Conservation (phyloP, 1,140 invertebrate species). For the Cecropterus lyciades region DNA sequence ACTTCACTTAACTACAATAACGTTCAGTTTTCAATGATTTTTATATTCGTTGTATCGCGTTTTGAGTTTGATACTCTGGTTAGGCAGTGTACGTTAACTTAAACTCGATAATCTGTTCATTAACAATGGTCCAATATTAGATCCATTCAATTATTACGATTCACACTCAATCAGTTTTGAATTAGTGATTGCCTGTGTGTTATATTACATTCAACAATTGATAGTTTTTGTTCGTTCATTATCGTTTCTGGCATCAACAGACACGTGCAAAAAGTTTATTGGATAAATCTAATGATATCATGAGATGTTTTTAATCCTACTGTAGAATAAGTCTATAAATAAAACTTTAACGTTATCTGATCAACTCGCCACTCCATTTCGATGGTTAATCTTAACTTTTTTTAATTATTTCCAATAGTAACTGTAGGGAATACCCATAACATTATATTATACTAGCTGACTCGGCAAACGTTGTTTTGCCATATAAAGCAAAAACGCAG, state of each 20-base stretch:
- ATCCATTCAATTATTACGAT: conserved; percentile 64
- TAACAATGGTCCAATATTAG: conserved; percentile 64
- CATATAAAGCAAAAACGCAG: too few species aligned
- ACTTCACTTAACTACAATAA: too few species aligned
- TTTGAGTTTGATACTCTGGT: conserved; percentile 29
- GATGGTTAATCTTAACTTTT: too few species aligned
- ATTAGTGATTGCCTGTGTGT: conserved; percentile 53
- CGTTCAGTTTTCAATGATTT: too few species aligned
- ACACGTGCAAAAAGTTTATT: conserved; percentile 29
- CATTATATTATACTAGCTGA: too few species aligned
- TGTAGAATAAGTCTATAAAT: too few species aligned
- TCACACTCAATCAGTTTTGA: conserved; percentile 55
- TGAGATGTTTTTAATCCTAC: not conserved
- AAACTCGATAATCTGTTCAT: conserved; percentile 59
- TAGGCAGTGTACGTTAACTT: conserved; percentile 44
- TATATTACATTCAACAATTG: conserved; percentile 35
- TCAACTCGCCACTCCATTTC: too few species aligned
- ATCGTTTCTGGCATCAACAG: conserved; percentile 15
- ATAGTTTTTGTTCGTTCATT: conserved; percentile 41
- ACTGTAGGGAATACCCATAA: too few species aligned
- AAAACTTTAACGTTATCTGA: too few species aligned
- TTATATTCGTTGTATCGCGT: conserved; percentile 1
- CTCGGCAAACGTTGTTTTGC: too few species aligned
- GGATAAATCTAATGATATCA: conserved; percentile 25
- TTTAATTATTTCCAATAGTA: too few species aligned